Evolutionary conservation across 2,888 invertebrate species (phyloP), one percentile per base, ranked within the genome.

Genomic region (Uropetala carovei): DNA sequence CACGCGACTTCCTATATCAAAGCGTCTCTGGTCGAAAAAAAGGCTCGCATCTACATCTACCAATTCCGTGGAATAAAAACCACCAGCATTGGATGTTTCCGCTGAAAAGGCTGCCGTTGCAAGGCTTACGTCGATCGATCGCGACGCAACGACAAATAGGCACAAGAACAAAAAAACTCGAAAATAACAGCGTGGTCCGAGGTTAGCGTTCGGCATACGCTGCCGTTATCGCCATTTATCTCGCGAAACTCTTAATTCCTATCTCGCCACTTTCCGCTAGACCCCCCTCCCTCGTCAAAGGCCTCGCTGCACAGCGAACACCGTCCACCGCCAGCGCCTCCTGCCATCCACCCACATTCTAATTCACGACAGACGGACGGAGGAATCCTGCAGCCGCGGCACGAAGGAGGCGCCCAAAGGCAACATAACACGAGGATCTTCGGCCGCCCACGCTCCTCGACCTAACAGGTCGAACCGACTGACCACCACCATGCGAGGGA

Each of bases 201-300:
- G 68, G n/a, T 68, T 68, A n/a, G 22, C 68, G 8, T n/a, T 64
- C 64, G 16, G 16, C 64, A n/a, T 18, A 75, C 22, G 27, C 68
- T 68, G 43, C 43, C 43, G 43, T 43, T 43, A 43, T 43, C 43
- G 43, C 43, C 5, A 43, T 43, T n/a, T 43, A 43, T 43, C 43
- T 43, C 43, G 43, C 43, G 43, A 43, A 43, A 43, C 43, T 43
- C 43, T 43, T 43, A 43, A 43, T 43, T 43, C 68, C 64, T 16
- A 64, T 64, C 64, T 8, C 64, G 18, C 16, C 8, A 14, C 7
- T 18, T 14, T 68, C 68, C 22, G 18, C n/a, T n/a, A 68, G 68
- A 22, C 68, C 64, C 64, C 64, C 64, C 64, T n/a, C 64, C 8
- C 64, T 64, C 68, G 68, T 68, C 68, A 68, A 68, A 68, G 68